Evolutionary conservation across 1,140 invertebrate species (phyloP).

Genomic region (Drosophila bifasciata): DNA sequence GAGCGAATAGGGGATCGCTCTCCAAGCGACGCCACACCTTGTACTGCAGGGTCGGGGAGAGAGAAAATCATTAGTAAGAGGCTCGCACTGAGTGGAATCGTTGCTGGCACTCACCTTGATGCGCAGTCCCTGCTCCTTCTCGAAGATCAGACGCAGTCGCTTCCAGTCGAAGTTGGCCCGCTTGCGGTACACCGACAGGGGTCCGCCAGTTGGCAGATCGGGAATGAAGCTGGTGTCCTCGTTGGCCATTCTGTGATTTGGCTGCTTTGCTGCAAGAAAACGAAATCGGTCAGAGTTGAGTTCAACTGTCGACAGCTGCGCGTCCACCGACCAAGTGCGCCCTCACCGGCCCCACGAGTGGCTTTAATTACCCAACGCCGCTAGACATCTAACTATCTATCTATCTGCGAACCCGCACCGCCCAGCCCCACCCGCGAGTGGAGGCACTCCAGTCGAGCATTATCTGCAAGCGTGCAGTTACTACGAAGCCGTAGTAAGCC

Average conservation of each 20-base stretch:
- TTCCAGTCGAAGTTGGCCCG: constrained; percentile 92
- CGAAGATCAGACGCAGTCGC: constrained; percentile 89
- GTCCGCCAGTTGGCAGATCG: constrained; percentile 87
- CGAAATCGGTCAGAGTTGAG: not conserved
- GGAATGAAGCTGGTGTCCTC: constrained; percentile 85
- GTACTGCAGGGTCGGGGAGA: constrained; percentile 86
- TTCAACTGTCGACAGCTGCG: constrained; percentile 4
- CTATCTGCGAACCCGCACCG: not conserved
- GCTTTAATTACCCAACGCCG: not conserved
- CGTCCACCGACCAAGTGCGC: constrained; percentile 10
- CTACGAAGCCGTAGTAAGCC: constrained; percentile 33
- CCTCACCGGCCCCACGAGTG: not conserved
- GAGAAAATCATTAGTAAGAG: constrained; percentile 4
- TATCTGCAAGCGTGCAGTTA: constrained; percentile 25
- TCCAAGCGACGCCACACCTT: constrained; percentile 92
- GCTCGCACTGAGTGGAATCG: not conserved
- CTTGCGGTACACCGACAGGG: constrained; percentile 89
- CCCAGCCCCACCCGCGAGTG: constrained; percentile 5
- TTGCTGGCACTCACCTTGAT: constrained; percentile 87
- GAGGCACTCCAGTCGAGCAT: constrained; percentile 25
- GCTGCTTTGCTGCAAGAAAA: constrained; percentile 2
- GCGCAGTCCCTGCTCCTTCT: constrained; percentile 89
- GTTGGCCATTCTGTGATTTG: constrained; percentile 46
- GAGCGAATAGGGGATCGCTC: constrained; percentile 91
- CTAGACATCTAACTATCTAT: not conserved